Conservation (phyloP, 2,113 vertebrate species). For the Ageneiosus marmoratus region DNA sequence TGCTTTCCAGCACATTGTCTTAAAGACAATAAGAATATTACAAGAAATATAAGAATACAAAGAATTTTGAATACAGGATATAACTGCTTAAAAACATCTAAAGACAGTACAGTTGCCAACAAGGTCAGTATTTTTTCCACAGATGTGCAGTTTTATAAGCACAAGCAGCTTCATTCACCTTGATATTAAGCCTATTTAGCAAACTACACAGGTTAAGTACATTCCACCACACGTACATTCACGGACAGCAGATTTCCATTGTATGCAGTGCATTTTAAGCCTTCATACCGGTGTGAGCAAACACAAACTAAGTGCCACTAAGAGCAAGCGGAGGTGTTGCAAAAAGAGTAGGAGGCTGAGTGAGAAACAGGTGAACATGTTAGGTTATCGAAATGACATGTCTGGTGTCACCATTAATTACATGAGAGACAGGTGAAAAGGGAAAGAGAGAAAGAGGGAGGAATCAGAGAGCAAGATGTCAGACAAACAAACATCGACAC, state of each 20-base stretch:
- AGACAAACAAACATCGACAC: slow-evolving; percentile 21
- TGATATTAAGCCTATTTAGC: background rate
- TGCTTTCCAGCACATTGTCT: background rate
- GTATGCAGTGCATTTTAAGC: slow-evolving; percentile 5
- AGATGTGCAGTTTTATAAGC: background rate
- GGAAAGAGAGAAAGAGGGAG: too few species aligned
- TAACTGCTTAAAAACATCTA: background rate
- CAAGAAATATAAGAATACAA: background rate
- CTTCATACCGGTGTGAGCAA: background rate
- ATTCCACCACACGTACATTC: background rate
- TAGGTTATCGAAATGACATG: background rate
- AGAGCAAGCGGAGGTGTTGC: background rate
- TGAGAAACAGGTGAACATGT: slow-evolving; percentile 20
- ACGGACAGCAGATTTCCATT: slow-evolving; percentile 6
- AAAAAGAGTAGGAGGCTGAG: background rate
- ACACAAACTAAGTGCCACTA: background rate
- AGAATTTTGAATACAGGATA: background rate
- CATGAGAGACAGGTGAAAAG: background rate
- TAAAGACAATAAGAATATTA: background rate
- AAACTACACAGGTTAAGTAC: background rate
- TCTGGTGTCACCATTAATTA: slow-evolving; percentile 1
- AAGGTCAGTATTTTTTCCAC: background rate
- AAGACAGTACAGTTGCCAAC: background rate
- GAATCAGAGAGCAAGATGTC: background rate
- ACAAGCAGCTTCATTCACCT: background rate